Percentiles rank a stretch among this genome's conserved stretches.
Evolutionary conservation across 2,888 invertebrate species (phyloP).

Genomic region (Synergus itoensis): DNA sequence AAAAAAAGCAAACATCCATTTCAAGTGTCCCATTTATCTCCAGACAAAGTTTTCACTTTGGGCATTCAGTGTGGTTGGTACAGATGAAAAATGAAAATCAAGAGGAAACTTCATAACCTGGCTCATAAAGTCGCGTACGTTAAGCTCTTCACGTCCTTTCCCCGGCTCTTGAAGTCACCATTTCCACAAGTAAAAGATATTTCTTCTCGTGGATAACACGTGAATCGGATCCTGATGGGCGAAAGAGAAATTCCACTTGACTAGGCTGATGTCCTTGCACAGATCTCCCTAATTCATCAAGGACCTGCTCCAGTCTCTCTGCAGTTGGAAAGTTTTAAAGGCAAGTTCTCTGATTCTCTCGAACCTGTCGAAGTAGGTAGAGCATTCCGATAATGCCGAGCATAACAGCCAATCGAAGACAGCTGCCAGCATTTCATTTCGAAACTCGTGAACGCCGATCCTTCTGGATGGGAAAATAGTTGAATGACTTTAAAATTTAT

Average conservation of each 20-base stretch:
- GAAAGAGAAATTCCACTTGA: conserved; percentile 50
- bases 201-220: conserved; percentile 51
- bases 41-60: conserved; percentile 15
- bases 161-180: conserved; percentile 4
- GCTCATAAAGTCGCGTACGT: conserved; percentile 23
- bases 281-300: conserved; percentile 71
- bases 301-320: conserved; percentile 43
- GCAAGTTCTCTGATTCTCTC: conserved; percentile 51
- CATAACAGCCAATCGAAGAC: conserved; percentile 46
- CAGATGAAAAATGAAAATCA: conserved; percentile 39
- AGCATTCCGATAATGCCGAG: conserved; percentile 52
- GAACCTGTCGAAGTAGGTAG: conserved; percentile 47
- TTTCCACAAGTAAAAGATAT: conserved; percentile 56
- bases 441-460: conserved; percentile 38
- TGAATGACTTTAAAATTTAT: conserved; percentile 10
- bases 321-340: conserved; percentile 47
- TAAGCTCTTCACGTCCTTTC: neutral
- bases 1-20: neutral
- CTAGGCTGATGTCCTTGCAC: conserved; percentile 50
- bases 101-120: conserved; percentile 20
- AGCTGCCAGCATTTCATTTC: conserved; percentile 52
- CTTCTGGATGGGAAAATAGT: conserved; percentile 14
- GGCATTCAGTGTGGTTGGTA: conserved; percentile 5
- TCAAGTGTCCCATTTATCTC: conserved; percentile 25
- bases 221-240: conserved; percentile 49